phyloP scores from a whole-genome alignment of 2,113 vertebrate species.

The Marmota monax region DNA sequence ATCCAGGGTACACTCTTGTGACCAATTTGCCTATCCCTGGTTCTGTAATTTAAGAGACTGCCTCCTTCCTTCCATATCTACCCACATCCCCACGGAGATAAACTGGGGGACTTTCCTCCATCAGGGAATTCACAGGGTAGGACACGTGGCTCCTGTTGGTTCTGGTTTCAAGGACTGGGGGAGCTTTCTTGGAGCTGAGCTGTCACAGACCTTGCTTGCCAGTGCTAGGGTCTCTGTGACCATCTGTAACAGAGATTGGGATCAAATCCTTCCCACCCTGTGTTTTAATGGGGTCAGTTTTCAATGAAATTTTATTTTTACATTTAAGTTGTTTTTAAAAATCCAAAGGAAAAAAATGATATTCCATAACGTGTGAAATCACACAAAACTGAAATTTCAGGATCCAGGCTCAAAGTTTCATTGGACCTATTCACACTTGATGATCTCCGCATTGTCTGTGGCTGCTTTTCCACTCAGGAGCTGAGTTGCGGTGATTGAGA shows the following conservation, averaged over 20 bases:
- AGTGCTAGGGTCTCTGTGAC: not conserved
- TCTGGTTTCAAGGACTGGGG: not conserved
- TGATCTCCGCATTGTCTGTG: too few relatives aligned
- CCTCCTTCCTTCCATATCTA: not conserved
- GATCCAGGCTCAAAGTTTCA: not conserved
- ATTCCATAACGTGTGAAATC: not conserved
- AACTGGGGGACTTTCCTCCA: not conserved
- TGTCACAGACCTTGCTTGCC: too few relatives aligned
- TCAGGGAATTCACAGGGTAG: fast-evolving
- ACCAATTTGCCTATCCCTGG: not conserved
- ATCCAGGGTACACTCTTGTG: not conserved
- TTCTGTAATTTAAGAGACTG: not conserved
- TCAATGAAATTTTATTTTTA: not conserved
- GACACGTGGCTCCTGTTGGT: fast-evolving
- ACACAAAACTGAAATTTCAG: not conserved
- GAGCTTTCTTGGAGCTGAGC: not conserved
- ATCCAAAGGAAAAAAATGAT: not conserved
- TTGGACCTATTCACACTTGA: not conserved
- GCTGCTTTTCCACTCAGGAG: fast-evolving
- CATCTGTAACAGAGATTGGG: too few relatives aligned
- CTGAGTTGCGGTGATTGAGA: fast-evolving
- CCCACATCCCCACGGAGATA: not conserved
- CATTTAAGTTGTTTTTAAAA: not conserved
- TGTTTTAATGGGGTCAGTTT: not conserved
- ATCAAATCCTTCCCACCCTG: fast-evolving